Conservation (phyloP, 1,140 invertebrate species). For the Caerostris darwini region DNA sequence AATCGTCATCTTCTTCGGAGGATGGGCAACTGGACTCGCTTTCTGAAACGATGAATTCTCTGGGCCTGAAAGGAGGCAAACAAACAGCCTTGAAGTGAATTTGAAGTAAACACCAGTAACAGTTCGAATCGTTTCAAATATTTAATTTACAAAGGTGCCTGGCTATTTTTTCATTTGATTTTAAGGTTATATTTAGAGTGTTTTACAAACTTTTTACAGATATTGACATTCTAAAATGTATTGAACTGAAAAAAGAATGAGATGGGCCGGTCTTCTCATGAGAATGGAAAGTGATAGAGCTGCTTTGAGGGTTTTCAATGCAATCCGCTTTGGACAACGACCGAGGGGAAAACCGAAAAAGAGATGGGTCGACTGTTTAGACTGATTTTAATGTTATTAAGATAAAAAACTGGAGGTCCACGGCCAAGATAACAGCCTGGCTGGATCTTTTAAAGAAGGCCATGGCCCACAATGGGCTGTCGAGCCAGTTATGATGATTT, state of each 20-base stretch:
- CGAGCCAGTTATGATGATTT: no score
- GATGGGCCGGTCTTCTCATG: no score
- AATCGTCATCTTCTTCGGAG: background rate
- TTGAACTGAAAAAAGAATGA: background rate
- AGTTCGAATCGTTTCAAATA: background rate
- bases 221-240: background rate
- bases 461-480: no score
- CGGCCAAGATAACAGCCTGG: no score
- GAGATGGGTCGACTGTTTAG: no score
- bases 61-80: background rate
- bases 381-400: no score
- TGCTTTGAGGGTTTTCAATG: no score
- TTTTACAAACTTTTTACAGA: background rate
- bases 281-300: no score
- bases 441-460: no score
- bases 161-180: background rate
- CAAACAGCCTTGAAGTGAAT: background rate
- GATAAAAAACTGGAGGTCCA: no score
- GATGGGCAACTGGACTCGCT: constrained; percentile 4
- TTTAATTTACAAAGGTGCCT: background rate
- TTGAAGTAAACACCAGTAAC: background rate
- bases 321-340: no score
- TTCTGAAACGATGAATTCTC: background rate
- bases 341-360: no score
- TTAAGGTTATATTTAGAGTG: background rate